phyloP scores from a whole-genome alignment of 2,797 vertebrate species.

The Brachymystax lenok region DNA sequence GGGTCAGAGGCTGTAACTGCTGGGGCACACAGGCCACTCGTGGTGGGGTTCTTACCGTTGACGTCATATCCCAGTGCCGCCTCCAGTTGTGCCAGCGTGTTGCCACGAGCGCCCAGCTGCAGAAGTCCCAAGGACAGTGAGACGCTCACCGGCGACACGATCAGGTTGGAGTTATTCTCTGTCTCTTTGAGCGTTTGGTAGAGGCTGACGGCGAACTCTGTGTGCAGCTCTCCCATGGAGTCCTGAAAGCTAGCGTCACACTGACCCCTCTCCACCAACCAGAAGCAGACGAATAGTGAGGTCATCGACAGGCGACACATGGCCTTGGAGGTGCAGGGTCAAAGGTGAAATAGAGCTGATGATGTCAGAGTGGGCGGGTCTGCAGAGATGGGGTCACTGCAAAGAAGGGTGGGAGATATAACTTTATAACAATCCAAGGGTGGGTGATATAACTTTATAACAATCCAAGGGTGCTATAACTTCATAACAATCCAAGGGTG shows the following conservation, averaged over 20 bases:
- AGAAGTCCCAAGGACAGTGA: constrained; percentile 83
- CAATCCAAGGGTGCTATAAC: too few relatives aligned
- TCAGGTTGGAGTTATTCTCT: constrained; percentile 80
- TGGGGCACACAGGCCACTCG: neutral
- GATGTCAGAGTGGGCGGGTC: constrained; percentile 3
- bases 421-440: too few relatives aligned
- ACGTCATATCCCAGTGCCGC: constrained; percentile 80
- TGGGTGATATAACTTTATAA: too few relatives aligned
- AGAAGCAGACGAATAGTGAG: constrained; percentile 70
- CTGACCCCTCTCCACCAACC: constrained; percentile 60
- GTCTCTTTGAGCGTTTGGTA: constrained; percentile 68
- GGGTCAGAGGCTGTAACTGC: too few relatives aligned
- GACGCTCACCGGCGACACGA: constrained; percentile 82
- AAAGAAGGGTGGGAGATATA: neutral
- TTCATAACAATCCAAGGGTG: too few relatives aligned
- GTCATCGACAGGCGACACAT: constrained; percentile 69
- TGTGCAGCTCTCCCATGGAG: constrained; percentile 76
- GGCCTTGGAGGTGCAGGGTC: constrained; percentile 46
- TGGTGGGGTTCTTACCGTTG: constrained; percentile 72
- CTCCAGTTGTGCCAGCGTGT: constrained; percentile 81
- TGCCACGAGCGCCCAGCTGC: constrained; percentile 85
- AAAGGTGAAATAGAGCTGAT: constrained; percentile 26
- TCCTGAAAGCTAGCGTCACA: constrained; percentile 67
- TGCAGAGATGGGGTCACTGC: neutral
- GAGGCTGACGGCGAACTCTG: constrained; percentile 79